Evolutionary conservation across 2,888 invertebrate species (phyloP), one percentile per base, ranked within the genome.

Genomic region (Hirtodrosophila alboralis): DNA sequence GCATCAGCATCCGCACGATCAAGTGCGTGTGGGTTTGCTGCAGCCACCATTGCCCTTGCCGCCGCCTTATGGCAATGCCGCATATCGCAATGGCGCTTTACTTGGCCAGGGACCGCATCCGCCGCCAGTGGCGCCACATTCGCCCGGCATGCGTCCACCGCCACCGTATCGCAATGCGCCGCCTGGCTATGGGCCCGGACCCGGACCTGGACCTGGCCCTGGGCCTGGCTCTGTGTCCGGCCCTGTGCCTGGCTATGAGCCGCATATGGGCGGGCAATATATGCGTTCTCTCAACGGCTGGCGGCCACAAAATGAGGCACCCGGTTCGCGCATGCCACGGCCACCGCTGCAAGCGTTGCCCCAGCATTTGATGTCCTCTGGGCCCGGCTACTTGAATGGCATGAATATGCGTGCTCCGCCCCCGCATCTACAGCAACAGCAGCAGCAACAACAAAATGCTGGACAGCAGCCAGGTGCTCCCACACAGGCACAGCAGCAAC

Each of bases 261-360:
- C 56, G 12, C 85, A 75, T 47, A 28, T 53, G 47, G 57, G 31
- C 4, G 8, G 60, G 0, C 78, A 79, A 38, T 79, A 65, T 7
- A 85, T 85, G 65, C 74, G 79, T 3, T 74, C 86, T 5, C 84
- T 80, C 38, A 79, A 79, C n/a, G 79, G 79, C 13, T 79, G 79
- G 79, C 85, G 89, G 13, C 83, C 88, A 30, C 86, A 85, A 44
- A 81, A 80, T 2, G 86, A 86, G 56, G 72, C 66, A 31, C 60
- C 76, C 8, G 93, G 92, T 69, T 69, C 86, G 40, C 87, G 89
- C 30, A 92, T 92, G 37, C 93, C 93, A 65, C 91, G 91, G 13
- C 93, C 93, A 1, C 92, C 91, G n/a, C 37, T 83, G n/a, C 81
- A 85, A 40, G 38, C 63, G 0, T 7, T 86, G 52, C 33, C 91